These are phyloP conservation scores for Caenorhabditis angaria DNA, from an alignment of 2,888 invertebrate genomes.

Conservation along the genomic window DNA sequence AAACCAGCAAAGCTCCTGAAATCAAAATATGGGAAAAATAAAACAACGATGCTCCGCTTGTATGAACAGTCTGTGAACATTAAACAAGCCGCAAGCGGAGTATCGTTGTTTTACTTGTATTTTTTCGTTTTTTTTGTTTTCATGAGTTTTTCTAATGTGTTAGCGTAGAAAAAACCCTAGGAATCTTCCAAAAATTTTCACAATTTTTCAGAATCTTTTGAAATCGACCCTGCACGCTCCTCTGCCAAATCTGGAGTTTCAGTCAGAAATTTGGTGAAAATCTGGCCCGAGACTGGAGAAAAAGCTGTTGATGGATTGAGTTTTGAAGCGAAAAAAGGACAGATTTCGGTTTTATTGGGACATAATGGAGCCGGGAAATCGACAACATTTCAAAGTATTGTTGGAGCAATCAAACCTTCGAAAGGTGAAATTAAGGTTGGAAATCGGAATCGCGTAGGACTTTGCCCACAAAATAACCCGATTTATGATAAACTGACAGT, in stretches of 20 bases:
- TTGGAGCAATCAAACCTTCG: constrained; percentile 61
- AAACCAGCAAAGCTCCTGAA: no score
- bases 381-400: constrained; percentile 60
- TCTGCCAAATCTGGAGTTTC: constrained; percentile 55
- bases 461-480: constrained; percentile 68
- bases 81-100: no score
- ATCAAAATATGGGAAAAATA: no score
- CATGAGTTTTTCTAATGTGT: no score
- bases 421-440: constrained; percentile 43
- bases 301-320: constrained; percentile 65
- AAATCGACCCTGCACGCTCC: constrained; percentile 51
- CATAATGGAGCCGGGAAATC: constrained; percentile 71
- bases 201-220: constrained; percentile 37
- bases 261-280: constrained; percentile 57
- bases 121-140: no score
- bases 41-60: no score
- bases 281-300: constrained; percentile 61
- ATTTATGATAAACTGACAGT: constrained; percentile 66
- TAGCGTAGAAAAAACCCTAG: constrained; percentile 16
- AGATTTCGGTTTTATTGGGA: constrained; percentile 69
- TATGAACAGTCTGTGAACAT: no score
- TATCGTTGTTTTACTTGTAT: no score
- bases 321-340: constrained; percentile 63
- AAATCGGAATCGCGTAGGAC: constrained; percentile 56
- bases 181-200: constrained; percentile 4